These are phyloP conservation scores for Tetragonula carbonaria DNA, from an alignment of 2,888 invertebrate genomes.

Conservation along the genomic window DNA sequence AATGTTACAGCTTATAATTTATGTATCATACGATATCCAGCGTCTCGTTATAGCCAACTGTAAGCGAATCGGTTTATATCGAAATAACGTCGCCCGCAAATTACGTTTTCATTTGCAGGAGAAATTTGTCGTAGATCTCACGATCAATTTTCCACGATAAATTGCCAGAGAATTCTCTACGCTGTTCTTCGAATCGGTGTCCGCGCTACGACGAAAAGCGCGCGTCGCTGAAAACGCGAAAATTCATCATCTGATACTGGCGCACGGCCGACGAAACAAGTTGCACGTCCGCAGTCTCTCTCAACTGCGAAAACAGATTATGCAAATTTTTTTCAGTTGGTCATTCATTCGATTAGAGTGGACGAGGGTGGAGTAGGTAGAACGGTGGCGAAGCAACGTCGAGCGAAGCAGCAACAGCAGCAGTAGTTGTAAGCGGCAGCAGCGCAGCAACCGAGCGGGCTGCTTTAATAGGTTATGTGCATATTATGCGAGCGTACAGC, in stretches of 20 bases:
- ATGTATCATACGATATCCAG: background rate
- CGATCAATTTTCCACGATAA: background rate
- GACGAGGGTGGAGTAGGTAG: background rate
- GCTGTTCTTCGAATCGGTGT: background rate
- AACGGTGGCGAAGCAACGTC: background rate
- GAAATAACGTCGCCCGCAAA: background rate
- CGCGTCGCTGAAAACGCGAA: background rate
- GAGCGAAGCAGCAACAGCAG: constrained; percentile 6
- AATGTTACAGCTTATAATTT: background rate
- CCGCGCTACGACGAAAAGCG: background rate
- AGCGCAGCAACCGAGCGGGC: background rate
- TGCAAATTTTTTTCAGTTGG: constrained; percentile 43
- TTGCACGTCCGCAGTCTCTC: background rate
- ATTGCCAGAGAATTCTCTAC: background rate
- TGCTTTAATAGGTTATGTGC: constrained; percentile 53
- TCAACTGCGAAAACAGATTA: constrained; percentile 50
- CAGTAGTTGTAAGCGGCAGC: background rate
- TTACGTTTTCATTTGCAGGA: too few relatives aligned
- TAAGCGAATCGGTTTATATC: too few relatives aligned
- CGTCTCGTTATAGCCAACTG: background rate
- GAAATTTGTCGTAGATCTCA: too few relatives aligned
- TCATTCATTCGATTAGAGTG: constrained; percentile 43
- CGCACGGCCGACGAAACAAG: background rate
- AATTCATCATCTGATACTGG: constrained; percentile 28
- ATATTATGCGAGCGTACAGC: constrained; percentile 49